These are phyloP conservation scores for Protobothrops flavoviridis DNA, from an alignment of 2,113 vertebrate species.

Conservation along the genomic window DNA sequence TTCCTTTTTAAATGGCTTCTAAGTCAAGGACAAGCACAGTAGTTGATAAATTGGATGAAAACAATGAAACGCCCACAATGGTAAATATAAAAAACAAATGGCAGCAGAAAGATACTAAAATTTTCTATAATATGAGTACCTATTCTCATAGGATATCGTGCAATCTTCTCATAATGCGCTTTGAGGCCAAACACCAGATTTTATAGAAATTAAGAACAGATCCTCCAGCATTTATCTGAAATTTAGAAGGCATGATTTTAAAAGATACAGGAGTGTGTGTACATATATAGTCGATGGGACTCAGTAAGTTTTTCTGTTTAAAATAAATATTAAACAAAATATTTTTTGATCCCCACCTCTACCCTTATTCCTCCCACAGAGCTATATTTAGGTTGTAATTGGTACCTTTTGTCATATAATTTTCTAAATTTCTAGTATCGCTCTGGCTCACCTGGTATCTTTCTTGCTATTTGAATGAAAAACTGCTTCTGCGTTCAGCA, in stretches of 20 bases:
- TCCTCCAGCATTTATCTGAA: neutral
- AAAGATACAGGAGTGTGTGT: neutral
- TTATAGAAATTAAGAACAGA: neutral
- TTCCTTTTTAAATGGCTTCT: neutral
- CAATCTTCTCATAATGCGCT: neutral
- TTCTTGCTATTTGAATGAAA: conserved; percentile 35
- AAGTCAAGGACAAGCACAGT: neutral
- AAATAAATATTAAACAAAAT: conserved; percentile 22
- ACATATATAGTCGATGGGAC: neutral
- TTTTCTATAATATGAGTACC: neutral
- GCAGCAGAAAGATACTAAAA: neutral
- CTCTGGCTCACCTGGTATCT: conserved; percentile 27
- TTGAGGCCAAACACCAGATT: neutral
- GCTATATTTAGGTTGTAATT: conserved; percentile 34
- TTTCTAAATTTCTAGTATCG: conserved; percentile 27
- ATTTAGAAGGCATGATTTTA: neutral
- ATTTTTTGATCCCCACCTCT: neutral
- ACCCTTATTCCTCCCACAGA: neutral
- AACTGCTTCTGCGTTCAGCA: neutral
- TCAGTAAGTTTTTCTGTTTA: neutral
- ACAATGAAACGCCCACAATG: neutral
- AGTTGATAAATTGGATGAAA: neutral
- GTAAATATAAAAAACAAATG: neutral
- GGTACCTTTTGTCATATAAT: conserved; percentile 19
- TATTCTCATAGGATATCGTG: neutral